These are phyloP conservation scores for Squalus acanthias DNA, from an alignment of 2,797 vertebrate species.

Conservation along the genomic window DNA sequence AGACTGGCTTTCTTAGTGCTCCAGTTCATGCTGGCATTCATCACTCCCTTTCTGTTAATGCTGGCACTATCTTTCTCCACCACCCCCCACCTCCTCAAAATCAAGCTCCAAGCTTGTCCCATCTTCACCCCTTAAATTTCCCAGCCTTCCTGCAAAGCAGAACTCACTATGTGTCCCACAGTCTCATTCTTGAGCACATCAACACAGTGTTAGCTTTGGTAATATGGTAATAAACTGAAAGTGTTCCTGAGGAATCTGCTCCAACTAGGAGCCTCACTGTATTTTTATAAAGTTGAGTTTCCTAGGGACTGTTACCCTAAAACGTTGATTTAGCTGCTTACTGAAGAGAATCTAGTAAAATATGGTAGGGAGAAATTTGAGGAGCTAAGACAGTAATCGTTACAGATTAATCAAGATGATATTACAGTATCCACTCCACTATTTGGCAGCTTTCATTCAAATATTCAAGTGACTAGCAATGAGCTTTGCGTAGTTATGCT, in stretches of 20 bases:
- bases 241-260: constrained; percentile 85
- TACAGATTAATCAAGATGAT: constrained; percentile 61
- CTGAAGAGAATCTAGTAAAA: constrained; percentile 62
- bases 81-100: not conserved
- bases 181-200: constrained; percentile 79
- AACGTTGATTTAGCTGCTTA: constrained; percentile 71
- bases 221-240: constrained; percentile 63
- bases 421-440: constrained; percentile 75
- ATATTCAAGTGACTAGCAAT: constrained; percentile 78
- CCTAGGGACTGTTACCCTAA: constrained; percentile 80
- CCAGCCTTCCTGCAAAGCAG: not conserved
- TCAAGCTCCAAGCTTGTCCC: not conserved
- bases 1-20: not conserved
- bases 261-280: constrained; percentile 63
- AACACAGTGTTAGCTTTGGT: constrained; percentile 62
- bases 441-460: constrained; percentile 77
- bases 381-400: constrained; percentile 63
- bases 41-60: not conserved
- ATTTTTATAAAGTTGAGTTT: constrained; percentile 71
- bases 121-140: not conserved
- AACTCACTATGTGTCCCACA: constrained; percentile 39
- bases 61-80: not conserved
- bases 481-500: constrained; percentile 79
- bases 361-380: constrained; percentile 73
- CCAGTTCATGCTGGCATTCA: not conserved